These are phyloP conservation scores for Tachypleus tridentatus DNA, from an alignment of 1,140 invertebrate species.

Conservation along the genomic window DNA sequence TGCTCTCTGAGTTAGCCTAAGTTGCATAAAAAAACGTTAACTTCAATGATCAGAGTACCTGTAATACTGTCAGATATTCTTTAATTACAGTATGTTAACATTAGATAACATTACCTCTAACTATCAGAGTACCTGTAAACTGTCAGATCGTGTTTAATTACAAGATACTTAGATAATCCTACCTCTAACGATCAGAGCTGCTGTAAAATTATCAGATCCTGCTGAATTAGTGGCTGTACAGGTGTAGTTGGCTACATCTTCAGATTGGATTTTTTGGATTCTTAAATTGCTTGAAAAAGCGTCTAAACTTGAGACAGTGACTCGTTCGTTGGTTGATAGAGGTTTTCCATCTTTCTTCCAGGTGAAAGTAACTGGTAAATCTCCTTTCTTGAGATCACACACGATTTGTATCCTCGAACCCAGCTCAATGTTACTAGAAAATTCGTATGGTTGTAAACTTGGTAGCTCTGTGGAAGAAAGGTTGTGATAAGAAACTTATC, in stretches of 20 bases:
- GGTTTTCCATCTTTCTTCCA: conserved; percentile 5
- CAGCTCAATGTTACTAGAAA: not conserved
- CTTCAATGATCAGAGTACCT: too few relatives aligned
- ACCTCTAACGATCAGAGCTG: conserved; percentile 7
- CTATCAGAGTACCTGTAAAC: too few relatives aligned
- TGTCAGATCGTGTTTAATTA: too few relatives aligned
- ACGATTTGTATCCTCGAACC: not conserved
- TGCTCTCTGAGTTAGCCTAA: too few relatives aligned
- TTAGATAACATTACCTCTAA: too few relatives aligned
- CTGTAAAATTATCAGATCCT: conserved; percentile 7
- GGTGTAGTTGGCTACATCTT: conserved; percentile 15
- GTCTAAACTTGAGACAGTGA: not conserved
- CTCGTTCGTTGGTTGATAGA: not conserved
- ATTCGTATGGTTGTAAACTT: too few relatives aligned
- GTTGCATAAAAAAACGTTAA: too few relatives aligned
- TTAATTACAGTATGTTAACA: too few relatives aligned
- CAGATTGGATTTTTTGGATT: not conserved
- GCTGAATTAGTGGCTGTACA: conserved; percentile 8
- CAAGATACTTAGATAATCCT: not conserved
- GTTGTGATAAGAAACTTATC: too few relatives aligned
- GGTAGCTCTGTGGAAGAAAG: too few relatives aligned
- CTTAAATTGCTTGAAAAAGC: not conserved
- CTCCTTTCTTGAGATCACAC: not conserved
- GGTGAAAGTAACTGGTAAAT: not conserved
- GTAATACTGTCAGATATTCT: too few relatives aligned